phyloP scores from a whole-genome alignment of 2,888 invertebrate species.

The Troides aeacus region DNA sequence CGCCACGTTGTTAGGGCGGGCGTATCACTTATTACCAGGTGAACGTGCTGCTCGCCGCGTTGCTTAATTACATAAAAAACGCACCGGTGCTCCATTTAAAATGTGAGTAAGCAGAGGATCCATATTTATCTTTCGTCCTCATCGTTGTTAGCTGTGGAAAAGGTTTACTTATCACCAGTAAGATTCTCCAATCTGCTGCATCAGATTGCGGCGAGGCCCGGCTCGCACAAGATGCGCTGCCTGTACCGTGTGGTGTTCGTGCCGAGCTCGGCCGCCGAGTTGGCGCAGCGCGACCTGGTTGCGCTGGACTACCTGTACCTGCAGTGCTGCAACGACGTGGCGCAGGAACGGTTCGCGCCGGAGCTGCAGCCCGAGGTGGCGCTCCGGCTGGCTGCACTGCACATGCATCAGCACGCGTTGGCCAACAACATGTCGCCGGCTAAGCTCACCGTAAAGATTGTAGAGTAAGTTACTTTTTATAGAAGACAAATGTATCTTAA shows the following conservation, averaged over 20 bases:
- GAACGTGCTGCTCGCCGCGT: too few species aligned
- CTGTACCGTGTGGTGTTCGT: conserved; percentile 94
- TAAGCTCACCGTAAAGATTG: conserved; percentile 90
- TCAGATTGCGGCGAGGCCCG: conserved; percentile 94
- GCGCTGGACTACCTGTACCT: conserved; percentile 94
- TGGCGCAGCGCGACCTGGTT: conserved; percentile 90
- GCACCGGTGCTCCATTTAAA: too few species aligned
- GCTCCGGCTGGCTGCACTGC: conserved; percentile 90
- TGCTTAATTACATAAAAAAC: too few species aligned
- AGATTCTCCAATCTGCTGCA: not conserved
- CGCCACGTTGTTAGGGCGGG: too few species aligned
- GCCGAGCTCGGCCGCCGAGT: conserved; percentile 90
- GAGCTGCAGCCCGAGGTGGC: conserved; percentile 92
- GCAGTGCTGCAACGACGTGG: conserved; percentile 96
- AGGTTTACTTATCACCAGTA: too few species aligned
- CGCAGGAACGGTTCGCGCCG: conserved; percentile 93
- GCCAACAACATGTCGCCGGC: conserved; percentile 88
- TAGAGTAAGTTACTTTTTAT: conserved; percentile 87
- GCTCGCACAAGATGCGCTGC: conserved; percentile 93
- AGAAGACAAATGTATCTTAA: too few species aligned
- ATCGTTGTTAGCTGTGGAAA: too few species aligned
- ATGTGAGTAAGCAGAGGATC: too few species aligned
- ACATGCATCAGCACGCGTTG: conserved; percentile 93
- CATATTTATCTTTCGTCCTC: too few species aligned
- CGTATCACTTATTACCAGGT: too few species aligned